Conservation (phyloP, 2,113 vertebrate species). For the Lepus europaeus region DNA sequence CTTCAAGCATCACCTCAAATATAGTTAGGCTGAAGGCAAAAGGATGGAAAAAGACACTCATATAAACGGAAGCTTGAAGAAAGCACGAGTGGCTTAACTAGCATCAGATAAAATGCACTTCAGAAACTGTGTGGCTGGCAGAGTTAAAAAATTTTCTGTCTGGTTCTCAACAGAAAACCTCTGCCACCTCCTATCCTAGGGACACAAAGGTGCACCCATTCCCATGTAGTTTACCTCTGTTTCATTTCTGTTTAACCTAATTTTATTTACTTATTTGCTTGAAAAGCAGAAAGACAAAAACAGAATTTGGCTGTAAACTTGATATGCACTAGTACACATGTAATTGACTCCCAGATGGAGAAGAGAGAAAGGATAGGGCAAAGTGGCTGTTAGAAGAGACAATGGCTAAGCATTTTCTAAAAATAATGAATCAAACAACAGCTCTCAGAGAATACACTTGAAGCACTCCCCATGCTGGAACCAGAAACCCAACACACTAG, state of each 20-base stretch:
- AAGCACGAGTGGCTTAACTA: neutral
- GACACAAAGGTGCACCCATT: neutral
- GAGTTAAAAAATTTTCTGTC: neutral
- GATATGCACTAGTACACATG: neutral
- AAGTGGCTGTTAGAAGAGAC: neutral
- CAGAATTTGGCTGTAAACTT: neutral
- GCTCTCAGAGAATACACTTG: neutral
- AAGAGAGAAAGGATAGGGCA: neutral
- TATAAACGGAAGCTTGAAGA: neutral
- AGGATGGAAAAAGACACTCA: neutral
- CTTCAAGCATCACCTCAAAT: neutral
- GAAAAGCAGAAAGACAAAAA: neutral
- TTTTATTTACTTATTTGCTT: too few relatives aligned
- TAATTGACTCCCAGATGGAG: neutral
- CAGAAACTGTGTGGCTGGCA: neutral
- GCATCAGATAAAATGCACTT: neutral
- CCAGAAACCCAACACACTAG: neutral
- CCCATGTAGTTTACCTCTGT: neutral
- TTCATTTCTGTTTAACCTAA: neutral
- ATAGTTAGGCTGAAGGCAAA: neutral
- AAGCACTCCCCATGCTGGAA: neutral
- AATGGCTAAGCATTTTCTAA: conserved; percentile 17
- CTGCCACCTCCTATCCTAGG: neutral
- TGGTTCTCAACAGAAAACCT: neutral
- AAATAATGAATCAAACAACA: conserved; percentile 2